Percentiles rank a stretch among this genome's conserved stretches.
phyloP scores from a whole-genome alignment of 2,113 vertebrate genomes.

The Lampris megalopsis region DNA sequence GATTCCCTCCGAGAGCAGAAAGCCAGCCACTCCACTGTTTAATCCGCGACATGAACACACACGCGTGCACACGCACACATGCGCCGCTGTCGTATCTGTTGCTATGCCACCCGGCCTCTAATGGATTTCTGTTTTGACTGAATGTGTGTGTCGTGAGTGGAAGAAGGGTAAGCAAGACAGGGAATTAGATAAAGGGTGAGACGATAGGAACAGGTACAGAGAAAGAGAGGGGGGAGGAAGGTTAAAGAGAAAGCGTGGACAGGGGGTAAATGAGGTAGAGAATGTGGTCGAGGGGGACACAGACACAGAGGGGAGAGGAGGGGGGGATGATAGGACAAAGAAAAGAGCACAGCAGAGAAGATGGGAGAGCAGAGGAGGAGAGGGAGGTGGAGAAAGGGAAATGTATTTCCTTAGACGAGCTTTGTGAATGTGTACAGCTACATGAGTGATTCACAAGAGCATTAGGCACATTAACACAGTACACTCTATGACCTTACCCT shows the following conservation, averaged over 20 bases:
- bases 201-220: neutral
- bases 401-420: neutral
- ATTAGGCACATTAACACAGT: conserved; percentile 52
- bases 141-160: conserved; percentile 2
- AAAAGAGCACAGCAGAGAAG: neutral
- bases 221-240: neutral
- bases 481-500: conserved; percentile 46
- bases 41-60: conserved; percentile 34
- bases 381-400: too few relatives aligned
- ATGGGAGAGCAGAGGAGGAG: neutral
- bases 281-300: neutral
- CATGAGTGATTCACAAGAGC: conserved; percentile 62
- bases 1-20: conserved; percentile 38
- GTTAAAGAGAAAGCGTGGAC: too few relatives aligned
- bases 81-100: conserved; percentile 61
- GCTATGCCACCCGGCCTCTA: conserved; percentile 62
- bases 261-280: neutral
- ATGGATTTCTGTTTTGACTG: conserved; percentile 58
- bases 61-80: conserved; percentile 30
- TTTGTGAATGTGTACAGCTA: conserved; percentile 46
- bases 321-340: neutral
- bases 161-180: neutral
- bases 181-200: neutral
- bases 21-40: conserved; percentile 35
- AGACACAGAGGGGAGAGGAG: neutral